Conservation (phyloP, 2,888 invertebrate genomes). For the Ischnura elegans region DNA sequence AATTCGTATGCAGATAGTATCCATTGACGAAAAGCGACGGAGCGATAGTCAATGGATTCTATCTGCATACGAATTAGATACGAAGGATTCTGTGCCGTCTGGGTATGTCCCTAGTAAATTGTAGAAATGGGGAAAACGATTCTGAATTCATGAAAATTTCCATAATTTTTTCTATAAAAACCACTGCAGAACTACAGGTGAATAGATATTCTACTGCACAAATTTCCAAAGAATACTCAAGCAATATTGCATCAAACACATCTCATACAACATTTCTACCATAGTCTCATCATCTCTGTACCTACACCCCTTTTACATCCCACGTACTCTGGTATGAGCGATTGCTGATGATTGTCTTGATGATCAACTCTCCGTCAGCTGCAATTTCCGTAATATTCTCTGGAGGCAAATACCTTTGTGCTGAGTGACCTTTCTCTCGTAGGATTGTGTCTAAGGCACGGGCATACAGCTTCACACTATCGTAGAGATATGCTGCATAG, state of each 20-base stretch:
- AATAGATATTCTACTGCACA: background rate
- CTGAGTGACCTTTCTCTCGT: conserved; percentile 74
- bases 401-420: conserved; percentile 76
- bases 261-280: conserved; percentile 18
- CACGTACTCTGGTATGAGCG: conserved; percentile 92
- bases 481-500: conserved; percentile 96
- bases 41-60: too few relatives aligned
- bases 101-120: too few relatives aligned
- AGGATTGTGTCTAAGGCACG: conserved; percentile 89
- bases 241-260: background rate
- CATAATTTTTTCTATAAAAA: background rate
- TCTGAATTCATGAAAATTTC: background rate
- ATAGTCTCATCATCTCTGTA: conserved; percentile 33
- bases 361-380: conserved; percentile 92
- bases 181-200: background rate
- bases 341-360: conserved; percentile 91
- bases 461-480: conserved; percentile 95
- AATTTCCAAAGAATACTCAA: conserved; percentile 1
- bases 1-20: too few relatives aligned
- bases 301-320: conserved; percentile 52
- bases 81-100: too few relatives aligned
- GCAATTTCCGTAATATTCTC: conserved; percentile 85
- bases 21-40: too few relatives aligned
- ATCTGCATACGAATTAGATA: too few relatives aligned
- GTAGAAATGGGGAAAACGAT: too few relatives aligned